Evolutionary conservation across 2,888 invertebrate genomes (phyloP).

Genomic region (Margaritifera margaritifera): DNA sequence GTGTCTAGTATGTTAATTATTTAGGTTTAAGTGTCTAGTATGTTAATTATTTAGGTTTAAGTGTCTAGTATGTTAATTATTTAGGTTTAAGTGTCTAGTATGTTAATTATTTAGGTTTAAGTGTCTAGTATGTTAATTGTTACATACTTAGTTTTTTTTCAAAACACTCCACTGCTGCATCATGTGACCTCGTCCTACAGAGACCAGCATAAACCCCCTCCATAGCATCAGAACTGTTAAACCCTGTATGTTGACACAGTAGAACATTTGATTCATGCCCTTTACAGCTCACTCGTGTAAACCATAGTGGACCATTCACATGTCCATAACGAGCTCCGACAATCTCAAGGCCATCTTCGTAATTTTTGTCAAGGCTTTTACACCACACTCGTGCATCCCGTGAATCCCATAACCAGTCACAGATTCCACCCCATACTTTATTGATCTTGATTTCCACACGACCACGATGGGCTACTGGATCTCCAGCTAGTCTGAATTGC

Average conservation of each 20-base stretch:
- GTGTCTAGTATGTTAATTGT: background rate
- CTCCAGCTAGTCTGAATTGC: slow-evolving; percentile 44
- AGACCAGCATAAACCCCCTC: slow-evolving; percentile 44
- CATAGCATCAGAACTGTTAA: slow-evolving; percentile 46
- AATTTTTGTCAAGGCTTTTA: slow-evolving; percentile 35
- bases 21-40: no score
- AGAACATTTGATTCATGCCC: slow-evolving; percentile 49
- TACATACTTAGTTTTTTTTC: slow-evolving; percentile 46
- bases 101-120: no score
- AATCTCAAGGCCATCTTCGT: slow-evolving; percentile 42
- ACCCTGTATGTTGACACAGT: slow-evolving; percentile 50
- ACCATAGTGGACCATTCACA: slow-evolving; percentile 45
- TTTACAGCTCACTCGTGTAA: slow-evolving; percentile 44
- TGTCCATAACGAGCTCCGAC: slow-evolving; percentile 38
- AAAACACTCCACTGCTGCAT: slow-evolving; percentile 57
- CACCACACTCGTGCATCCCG: slow-evolving; percentile 56
- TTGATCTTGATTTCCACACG: slow-evolving; percentile 55
- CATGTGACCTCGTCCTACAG: slow-evolving; percentile 44
- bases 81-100: no score
- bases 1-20: no score
- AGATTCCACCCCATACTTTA: slow-evolving; percentile 55
- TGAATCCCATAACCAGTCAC: slow-evolving; percentile 53
- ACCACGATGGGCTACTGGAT: slow-evolving; percentile 44
- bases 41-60: no score
- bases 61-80: no score